Conservation (phyloP, 2,888 invertebrate genomes). For the Coremacera marginata region DNA sequence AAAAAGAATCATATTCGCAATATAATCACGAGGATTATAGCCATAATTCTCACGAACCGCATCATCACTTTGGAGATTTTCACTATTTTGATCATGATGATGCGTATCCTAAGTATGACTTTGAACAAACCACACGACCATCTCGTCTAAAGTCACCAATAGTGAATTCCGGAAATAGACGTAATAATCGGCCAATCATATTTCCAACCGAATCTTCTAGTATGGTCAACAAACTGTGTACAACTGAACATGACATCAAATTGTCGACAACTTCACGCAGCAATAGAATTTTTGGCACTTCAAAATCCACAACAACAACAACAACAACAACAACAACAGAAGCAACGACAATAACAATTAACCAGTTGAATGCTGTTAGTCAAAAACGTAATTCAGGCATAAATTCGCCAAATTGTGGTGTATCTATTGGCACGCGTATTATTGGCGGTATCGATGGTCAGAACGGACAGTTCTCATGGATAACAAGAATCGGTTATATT, state of each 20-base stretch:
- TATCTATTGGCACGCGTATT: constrained; percentile 66
- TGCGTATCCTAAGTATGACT: not conserved
- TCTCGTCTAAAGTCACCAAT: too few species aligned
- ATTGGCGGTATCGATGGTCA: constrained; percentile 69
- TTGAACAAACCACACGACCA: not conserved
- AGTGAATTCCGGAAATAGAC: too few species aligned
- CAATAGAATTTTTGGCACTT: not conserved
- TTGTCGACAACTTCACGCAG: too few species aligned
- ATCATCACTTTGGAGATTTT: constrained; percentile 43
- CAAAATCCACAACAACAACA: not conserved
- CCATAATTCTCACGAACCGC: constrained; percentile 18
- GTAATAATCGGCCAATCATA: not conserved
- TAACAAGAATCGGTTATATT: constrained; percentile 70
- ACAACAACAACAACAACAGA: not conserved
- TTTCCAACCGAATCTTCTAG: not conserved
- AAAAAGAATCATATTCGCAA: too few species aligned
- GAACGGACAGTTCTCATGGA: constrained; percentile 74
- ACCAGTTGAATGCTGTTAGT: not conserved
- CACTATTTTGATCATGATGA: constrained; percentile 48
- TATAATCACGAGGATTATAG: not conserved
- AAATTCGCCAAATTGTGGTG: constrained; percentile 60
- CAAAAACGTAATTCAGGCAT: constrained; percentile 25
- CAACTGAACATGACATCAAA: not conserved
- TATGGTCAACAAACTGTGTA: not conserved
- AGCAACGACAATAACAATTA: not conserved